A percentile compares a stretch with the other conserved stretches of the same genome.
Evolutionary conservation across 2,797 vertebrate genomes (phyloP).

Genomic region (Epinephelus awoara): DNA sequence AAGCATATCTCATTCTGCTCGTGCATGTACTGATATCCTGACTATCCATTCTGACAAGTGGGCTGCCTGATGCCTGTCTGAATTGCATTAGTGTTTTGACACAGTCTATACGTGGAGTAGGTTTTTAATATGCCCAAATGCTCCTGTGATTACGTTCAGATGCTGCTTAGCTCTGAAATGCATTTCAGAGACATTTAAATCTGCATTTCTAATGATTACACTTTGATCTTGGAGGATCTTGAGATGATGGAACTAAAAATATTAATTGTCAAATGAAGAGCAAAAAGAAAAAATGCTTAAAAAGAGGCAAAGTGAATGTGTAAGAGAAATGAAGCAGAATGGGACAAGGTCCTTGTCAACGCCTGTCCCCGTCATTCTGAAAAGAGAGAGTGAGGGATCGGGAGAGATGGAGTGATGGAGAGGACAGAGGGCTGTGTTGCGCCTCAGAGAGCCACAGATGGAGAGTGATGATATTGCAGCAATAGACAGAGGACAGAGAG

Average conservation of each 20-base stretch:
- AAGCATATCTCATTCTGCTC: not conserved
- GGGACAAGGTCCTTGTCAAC: conserved; percentile 51
- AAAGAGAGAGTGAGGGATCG: conserved; percentile 55
- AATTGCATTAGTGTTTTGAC: not conserved
- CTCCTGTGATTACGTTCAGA: not conserved
- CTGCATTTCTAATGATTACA: conserved; percentile 1
- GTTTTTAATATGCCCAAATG: not conserved
- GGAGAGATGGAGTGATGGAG: conserved; percentile 65
- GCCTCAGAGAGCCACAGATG: conserved; percentile 73
- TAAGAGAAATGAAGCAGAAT: conserved; percentile 31
- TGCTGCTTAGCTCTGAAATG: conserved; percentile 2
- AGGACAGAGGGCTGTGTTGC: conserved; percentile 67
- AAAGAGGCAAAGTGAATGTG: conserved; percentile 1
- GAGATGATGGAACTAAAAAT: conserved; percentile 9
- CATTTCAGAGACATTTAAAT: conserved; percentile 5
- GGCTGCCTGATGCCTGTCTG: not conserved
- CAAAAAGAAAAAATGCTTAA: not conserved
- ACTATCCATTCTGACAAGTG: not conserved
- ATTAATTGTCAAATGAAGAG: not conserved
- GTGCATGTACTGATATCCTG: not conserved
- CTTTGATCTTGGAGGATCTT: not conserved
- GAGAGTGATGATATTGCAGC: conserved; percentile 74
- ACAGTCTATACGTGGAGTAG: not conserved
- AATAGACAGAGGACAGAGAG: conserved; percentile 56
- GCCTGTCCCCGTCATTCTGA: conserved; percentile 55